These are phyloP conservation scores for Sialis lutaria DNA, from an alignment of 2,888 invertebrate genomes.

Conservation along the genomic window DNA sequence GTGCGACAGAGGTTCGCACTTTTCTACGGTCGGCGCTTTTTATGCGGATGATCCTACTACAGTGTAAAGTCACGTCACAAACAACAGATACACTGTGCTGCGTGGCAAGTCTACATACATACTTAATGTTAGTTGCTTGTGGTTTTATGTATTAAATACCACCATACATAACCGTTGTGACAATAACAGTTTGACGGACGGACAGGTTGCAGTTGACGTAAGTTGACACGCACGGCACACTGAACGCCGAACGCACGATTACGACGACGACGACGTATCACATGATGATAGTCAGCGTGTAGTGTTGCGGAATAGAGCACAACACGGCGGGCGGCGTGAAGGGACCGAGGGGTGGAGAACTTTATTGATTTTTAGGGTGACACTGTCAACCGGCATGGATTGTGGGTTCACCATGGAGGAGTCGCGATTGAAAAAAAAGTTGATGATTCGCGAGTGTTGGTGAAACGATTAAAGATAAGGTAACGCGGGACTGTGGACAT, in stretches of 20 bases:
- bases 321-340: constrained; percentile 27
- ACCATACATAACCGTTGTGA: neutral
- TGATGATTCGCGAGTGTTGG: constrained; percentile 17
- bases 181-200: constrained; percentile 1
- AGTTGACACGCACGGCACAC: neutral
- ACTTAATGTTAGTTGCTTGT: neutral
- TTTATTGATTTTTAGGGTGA: constrained; percentile 51
- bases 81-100: constrained; percentile 19
- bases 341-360: constrained; percentile 29
- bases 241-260: neutral
- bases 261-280: neutral
- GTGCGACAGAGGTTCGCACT: constrained; percentile 16
- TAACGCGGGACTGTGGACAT: neutral
- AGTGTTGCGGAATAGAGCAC: constrained; percentile 24
- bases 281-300: constrained; percentile 18
- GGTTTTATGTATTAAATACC: neutral
- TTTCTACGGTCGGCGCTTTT: constrained; percentile 20
- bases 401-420: constrained; percentile 30
- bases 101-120: constrained; percentile 14
- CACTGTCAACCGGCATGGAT: constrained; percentile 40
- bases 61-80: constrained; percentile 20
- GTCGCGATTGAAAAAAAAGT: constrained; percentile 28
- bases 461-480: neutral
- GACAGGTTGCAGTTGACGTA: constrained; percentile 2
- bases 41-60: constrained; percentile 19